These are phyloP conservation scores for Aythya fuligula DNA, from an alignment of 2,797 vertebrate species.

Conservation along the genomic window DNA sequence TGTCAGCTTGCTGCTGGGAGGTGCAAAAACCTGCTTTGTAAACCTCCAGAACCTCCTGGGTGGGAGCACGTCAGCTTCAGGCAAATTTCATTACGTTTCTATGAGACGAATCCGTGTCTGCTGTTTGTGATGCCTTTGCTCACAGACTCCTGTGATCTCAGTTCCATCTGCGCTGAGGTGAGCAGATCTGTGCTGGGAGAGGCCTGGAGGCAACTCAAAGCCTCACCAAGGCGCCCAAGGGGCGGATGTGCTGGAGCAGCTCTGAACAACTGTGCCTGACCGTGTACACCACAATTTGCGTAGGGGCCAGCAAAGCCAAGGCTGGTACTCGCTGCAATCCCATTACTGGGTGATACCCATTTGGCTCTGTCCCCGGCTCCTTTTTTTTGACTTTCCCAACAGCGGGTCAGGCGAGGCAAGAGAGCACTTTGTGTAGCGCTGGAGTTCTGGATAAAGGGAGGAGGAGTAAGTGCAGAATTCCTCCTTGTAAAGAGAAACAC, in stretches of 20 bases:
- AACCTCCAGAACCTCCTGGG: not conserved
- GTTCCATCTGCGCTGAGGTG: not conserved
- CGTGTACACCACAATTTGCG: too few species aligned
- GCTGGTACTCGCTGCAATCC: not conserved
- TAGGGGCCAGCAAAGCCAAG: not conserved
- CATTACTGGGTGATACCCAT: not conserved
- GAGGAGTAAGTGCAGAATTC: accelerated
- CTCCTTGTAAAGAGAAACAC: not conserved
- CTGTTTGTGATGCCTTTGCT: not conserved
- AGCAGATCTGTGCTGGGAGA: not conserved
- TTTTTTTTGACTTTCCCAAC: not conserved
- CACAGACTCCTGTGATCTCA: not conserved
- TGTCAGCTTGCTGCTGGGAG: not conserved
- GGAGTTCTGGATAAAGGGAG: not conserved
- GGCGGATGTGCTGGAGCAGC: not conserved
- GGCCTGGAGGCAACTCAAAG: not conserved
- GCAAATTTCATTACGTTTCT: not conserved
- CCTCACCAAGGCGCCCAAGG: accelerated
- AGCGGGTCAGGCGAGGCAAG: not conserved
- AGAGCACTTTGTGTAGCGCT: accelerated
- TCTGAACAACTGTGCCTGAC: not conserved
- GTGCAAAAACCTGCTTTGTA: accelerated
- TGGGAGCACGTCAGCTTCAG: accelerated
- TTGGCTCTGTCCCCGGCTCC: not conserved
- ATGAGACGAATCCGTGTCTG: not conserved